phyloP scores from a whole-genome alignment of 1,140 invertebrate species.

The Zaprionus lachaisei region DNA sequence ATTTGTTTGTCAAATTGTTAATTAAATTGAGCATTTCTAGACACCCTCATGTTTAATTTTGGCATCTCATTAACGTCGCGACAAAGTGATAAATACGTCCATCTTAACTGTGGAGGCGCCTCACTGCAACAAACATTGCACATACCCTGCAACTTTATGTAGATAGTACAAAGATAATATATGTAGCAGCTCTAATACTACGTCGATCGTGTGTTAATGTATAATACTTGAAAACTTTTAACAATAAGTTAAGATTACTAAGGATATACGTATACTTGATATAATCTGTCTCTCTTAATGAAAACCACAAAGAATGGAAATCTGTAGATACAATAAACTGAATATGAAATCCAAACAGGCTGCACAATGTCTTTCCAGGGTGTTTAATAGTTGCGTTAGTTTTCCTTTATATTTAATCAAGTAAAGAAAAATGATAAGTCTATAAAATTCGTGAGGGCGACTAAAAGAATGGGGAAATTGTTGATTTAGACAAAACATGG shows the following conservation, averaged over 20 bases:
- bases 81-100: conserved; percentile 5
- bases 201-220: no score
- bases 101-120: neutral
- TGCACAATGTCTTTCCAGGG: neutral
- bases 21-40: neutral
- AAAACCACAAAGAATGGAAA: no score
- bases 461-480: neutral
- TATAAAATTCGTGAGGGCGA: neutral
- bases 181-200: no score
- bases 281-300: no score
- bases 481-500: neutral
- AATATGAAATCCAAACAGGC: neutral
- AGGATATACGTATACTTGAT: no score
- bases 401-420: no score
- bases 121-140: neutral
- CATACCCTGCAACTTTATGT: neutral
- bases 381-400: neutral
- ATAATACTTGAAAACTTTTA: no score
- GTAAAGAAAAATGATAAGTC: neutral
- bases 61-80: neutral
- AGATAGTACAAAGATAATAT: neutral
- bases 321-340: no score
- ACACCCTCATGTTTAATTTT: neutral
- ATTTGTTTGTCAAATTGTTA: neutral
- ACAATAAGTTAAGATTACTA: no score